A percentile compares a stretch with the other conserved stretches of the same genome.
phyloP scores from a whole-genome alignment of 64 coral and sea anemone genomes.

The Acropora tenuis region DNA sequence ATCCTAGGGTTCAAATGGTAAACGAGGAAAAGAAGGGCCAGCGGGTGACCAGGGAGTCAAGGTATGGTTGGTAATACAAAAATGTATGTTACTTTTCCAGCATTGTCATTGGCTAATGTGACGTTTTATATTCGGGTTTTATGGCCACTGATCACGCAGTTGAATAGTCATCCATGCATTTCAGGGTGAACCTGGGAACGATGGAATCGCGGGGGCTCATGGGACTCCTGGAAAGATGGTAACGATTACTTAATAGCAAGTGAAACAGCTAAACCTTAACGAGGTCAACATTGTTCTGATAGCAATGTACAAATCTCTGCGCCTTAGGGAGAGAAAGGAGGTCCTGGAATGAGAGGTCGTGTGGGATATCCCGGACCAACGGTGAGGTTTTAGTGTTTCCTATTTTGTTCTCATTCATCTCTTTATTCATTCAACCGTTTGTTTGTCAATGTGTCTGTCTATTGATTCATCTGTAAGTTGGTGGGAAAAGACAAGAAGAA shows the following conservation, averaged over 20 bases:
- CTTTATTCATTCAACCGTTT: background rate
- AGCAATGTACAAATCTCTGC: background rate
- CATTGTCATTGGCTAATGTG: too few relatives aligned
- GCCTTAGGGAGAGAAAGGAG: constrained; percentile 45
- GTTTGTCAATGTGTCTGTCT: too few relatives aligned
- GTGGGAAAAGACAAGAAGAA: too few relatives aligned
- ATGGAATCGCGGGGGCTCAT: constrained; percentile 16
- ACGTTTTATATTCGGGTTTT: too few relatives aligned
- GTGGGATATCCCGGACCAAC: constrained; percentile 12
- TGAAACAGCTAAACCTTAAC: background rate
- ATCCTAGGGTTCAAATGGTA: constrained; percentile 43
- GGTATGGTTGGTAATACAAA: background rate
- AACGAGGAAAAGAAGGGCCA: constrained; percentile 51
- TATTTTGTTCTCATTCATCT: background rate
- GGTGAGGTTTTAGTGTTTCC: background rate
- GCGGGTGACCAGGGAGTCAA: constrained; percentile 24
- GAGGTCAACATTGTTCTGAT: background rate
- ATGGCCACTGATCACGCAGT: background rate
- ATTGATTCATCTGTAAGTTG: too few relatives aligned
- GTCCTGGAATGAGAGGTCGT: constrained; percentile 6
- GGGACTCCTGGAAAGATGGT: constrained; percentile 37
- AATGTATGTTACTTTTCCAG: background rate
- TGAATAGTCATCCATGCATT: background rate
- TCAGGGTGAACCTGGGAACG: constrained; percentile 39
- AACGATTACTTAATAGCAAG: background rate